Evolutionary conservation across 2,888 invertebrate genomes (phyloP).

Genomic region (Volucella inanis): DNA sequence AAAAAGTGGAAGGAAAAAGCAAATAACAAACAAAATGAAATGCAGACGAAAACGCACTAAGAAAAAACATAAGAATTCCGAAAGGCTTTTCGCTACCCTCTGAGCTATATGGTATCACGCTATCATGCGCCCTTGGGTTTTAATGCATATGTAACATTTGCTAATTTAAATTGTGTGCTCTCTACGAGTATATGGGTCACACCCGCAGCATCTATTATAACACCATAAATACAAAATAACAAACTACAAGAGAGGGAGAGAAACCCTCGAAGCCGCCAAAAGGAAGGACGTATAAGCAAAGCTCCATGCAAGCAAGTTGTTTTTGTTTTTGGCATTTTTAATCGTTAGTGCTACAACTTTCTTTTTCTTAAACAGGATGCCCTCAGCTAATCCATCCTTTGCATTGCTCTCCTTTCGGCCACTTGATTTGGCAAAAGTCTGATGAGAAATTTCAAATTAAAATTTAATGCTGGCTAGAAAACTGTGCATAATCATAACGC

Average conservation of each 20-base stretch:
- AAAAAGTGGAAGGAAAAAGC: background rate
- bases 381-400: constrained; percentile 67
- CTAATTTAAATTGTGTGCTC: constrained; percentile 67
- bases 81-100: constrained; percentile 51
- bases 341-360: constrained; percentile 56
- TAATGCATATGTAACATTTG: constrained; percentile 69
- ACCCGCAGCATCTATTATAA: constrained; percentile 67
- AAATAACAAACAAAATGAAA: constrained; percentile 33
- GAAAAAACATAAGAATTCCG: constrained; percentile 62
- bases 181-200: constrained; percentile 60
- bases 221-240: constrained; percentile 35
- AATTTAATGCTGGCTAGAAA: constrained; percentile 50
- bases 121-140: constrained; percentile 59
- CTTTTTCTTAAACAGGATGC: constrained; percentile 62
- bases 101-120: constrained; percentile 44
- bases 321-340: constrained; percentile 65
- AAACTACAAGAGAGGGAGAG: background rate
- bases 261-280: constrained; percentile 53
- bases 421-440: constrained; percentile 69
- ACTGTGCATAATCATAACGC: constrained; percentile 53
- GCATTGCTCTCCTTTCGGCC: constrained; percentile 69
- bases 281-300: constrained; percentile 55
- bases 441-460: constrained; percentile 66
- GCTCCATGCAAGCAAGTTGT: constrained; percentile 30
- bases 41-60: constrained; percentile 52